phyloP scores from a whole-genome alignment of 1,140 invertebrate species.

The Cotesia chilonis region DNA sequence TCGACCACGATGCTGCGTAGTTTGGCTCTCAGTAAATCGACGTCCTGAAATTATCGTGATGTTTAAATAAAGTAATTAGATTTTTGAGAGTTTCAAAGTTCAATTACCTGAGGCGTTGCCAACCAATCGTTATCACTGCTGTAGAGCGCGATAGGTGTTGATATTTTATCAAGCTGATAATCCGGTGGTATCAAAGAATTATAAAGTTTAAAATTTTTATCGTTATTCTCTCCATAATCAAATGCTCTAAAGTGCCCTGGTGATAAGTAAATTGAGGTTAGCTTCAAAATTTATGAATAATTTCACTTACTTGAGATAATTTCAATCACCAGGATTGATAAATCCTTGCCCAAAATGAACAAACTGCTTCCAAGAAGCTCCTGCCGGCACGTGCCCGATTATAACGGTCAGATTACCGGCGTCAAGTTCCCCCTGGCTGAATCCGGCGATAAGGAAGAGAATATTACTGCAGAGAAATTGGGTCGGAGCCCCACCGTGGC shows the following conservation, averaged over 20 bases:
- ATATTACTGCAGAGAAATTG: conserved; percentile 70
- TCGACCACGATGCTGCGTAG: conserved; percentile 56
- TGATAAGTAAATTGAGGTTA: conserved; percentile 14
- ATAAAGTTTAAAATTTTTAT: conserved; percentile 63
- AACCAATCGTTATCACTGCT: conserved; percentile 73
- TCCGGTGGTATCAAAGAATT: conserved; percentile 67
- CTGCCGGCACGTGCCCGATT: conserved; percentile 79
- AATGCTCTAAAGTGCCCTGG: conserved; percentile 58
- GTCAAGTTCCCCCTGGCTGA: conserved; percentile 66
- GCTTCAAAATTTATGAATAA: neutral
- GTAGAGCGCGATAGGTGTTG: conserved; percentile 71
- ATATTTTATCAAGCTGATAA: conserved; percentile 70
- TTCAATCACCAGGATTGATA: conserved; percentile 55
- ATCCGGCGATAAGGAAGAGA: conserved; percentile 70
- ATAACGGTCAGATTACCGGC: conserved; percentile 75
- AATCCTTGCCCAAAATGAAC: conserved; percentile 74
- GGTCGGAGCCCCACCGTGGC: conserved; percentile 62
- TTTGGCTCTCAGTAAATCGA: conserved; percentile 50
- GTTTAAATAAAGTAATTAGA: conserved; percentile 13
- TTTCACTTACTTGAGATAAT: neutral
- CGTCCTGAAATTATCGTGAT: conserved; percentile 53
- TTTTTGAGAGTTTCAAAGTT: conserved; percentile 16
- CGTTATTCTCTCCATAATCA: conserved; percentile 54
- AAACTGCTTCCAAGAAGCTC: conserved; percentile 79
- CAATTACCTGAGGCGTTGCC: conserved; percentile 62